These are phyloP conservation scores for Cynaeus angustus DNA, from an alignment of 2,888 invertebrate genomes.

Conservation along the genomic window DNA sequence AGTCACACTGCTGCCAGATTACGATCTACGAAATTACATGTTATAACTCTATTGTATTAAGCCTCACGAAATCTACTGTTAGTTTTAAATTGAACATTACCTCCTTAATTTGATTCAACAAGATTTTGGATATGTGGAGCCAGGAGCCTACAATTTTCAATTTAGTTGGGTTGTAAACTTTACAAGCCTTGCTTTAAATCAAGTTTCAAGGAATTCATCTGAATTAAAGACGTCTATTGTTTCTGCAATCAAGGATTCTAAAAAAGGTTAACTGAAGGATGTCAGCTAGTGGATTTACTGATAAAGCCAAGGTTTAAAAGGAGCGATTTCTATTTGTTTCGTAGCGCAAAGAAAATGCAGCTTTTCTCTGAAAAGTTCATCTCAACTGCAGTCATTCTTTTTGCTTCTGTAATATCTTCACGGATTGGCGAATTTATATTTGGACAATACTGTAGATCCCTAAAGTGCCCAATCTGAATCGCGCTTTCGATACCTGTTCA, in stretches of 20 bases:
- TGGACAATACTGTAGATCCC: no score
- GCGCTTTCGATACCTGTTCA: no score
- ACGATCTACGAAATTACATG: conserved; percentile 55
- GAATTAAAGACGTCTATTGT: conserved; percentile 20
- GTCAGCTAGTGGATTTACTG: conserved; percentile 21
- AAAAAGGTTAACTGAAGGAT: conserved; percentile 12
- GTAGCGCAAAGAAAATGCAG: conserved; percentile 7
- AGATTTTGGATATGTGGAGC: conserved; percentile 27
- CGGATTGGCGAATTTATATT: not conserved
- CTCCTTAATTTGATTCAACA: conserved; percentile 32
- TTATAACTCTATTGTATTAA: conserved; percentile 51
- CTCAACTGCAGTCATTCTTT: not conserved
- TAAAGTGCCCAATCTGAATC: no score
- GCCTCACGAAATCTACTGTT: conserved; percentile 35
- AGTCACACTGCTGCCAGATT: conserved; percentile 52
- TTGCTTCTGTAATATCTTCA: not conserved
- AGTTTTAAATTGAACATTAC: conserved; percentile 40
- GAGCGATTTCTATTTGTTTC: conserved; percentile 29
- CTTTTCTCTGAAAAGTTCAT: conserved; percentile 2
- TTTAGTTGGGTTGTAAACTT: conserved; percentile 16
- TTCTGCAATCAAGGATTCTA: conserved; percentile 19
- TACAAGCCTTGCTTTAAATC: no score
- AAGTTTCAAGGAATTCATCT: not conserved
- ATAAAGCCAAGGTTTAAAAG: conserved; percentile 15
- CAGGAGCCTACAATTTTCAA: conserved; percentile 20